A percentile compares a stretch with the other conserved stretches of the same genome.
Conservation (phyloP, 2,113 vertebrate genomes). For the Ptyas mucosa region DNA sequence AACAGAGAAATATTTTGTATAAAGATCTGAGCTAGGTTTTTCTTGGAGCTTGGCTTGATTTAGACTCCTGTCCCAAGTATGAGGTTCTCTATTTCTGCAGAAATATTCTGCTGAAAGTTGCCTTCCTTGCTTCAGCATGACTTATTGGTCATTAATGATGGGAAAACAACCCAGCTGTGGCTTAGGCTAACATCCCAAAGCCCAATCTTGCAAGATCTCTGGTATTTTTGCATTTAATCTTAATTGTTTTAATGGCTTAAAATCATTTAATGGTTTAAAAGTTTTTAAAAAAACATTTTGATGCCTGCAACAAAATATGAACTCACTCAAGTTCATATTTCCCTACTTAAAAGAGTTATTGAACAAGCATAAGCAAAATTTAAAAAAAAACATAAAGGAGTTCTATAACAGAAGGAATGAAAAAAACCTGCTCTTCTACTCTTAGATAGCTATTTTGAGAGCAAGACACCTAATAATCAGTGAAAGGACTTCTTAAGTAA, state of each 20-base stretch:
- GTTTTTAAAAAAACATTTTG: background rate
- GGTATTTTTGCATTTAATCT: background rate
- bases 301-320: background rate
- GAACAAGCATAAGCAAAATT: background rate
- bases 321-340: background rate
- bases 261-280: background rate
- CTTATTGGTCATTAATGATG: background rate
- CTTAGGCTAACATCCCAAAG: background rate
- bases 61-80: background rate
- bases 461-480: background rate
- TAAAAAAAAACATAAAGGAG: background rate
- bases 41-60: background rate
- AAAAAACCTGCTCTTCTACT: background rate
- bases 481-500: background rate
- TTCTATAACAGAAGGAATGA: background rate
- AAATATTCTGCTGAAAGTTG: background rate
- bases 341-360: background rate
- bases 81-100: background rate
- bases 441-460: background rate
- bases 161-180: background rate
- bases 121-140: background rate
- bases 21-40: background rate
- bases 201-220: background rate
- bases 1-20: background rate
- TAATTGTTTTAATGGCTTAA: background rate